Evolutionary conservation across 2,888 invertebrate species (phyloP), one percentile per base, ranked within the genome.

Genomic region (Andrena marginata): DNA sequence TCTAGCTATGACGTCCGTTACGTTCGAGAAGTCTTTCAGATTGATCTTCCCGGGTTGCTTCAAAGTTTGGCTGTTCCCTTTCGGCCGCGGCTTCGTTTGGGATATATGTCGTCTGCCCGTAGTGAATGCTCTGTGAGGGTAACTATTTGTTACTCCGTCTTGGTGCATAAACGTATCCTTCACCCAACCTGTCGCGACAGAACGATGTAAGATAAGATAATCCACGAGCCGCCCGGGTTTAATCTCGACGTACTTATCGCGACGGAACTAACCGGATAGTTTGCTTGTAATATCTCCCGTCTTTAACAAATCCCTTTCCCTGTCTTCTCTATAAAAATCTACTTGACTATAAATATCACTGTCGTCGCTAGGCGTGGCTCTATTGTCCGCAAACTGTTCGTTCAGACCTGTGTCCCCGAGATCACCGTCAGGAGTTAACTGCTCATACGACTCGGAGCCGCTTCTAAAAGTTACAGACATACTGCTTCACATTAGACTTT

Each of bases 1-100:
- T 91, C 96, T 95, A 86, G 96, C 96, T 64, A 98, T 96, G 5
- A 97, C 98, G 93, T 98, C 98, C 90, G 97, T 97, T 80, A 98
- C 98, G 94, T 98, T 96, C 67, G 97, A 97, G 94, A 97, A 98
- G 94, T 98, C 98, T 94, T 97, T 97, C 95, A 98, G 95, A 93
- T 98, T 98, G 92, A 98, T 94, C 94, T 98, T 98, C 77, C 98
- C 98, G 20, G 98, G 98, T 96, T 98, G 97, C 96, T 96, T 96
- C 85, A 96, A 92, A 42, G 96, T 96, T 93, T 96, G 96, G 87
- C 96, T 96, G 84, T 95, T 95, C 71, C 96, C 96, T 93, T 96
- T 96, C 69, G 96, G 96, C 88, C 96, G 95, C 13, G 95, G 96
- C 93, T 96, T 96, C 90, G 94, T 95, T 91, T 95, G 95, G 85